Conservation (phyloP, 2,888 invertebrate genomes). For the Polymixis flavicincta region DNA sequence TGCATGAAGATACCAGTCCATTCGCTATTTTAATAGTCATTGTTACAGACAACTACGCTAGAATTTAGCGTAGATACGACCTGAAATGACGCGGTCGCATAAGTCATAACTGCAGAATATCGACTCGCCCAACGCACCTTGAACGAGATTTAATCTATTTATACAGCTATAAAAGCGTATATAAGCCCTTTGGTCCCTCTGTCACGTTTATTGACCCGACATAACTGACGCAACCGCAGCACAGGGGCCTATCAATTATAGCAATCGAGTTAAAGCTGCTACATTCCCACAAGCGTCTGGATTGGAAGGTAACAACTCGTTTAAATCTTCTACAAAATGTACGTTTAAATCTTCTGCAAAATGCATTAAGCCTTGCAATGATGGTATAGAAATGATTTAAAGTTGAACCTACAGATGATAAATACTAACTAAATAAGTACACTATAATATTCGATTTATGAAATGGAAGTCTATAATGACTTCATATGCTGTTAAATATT, state of each 20-base stretch:
- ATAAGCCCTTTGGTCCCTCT: constrained; percentile 32
- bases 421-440: not conserved
- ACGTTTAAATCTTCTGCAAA: constrained; percentile 9
- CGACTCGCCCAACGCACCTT: not conserved
- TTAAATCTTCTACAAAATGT: constrained; percentile 5
- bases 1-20: not conserved
- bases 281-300: constrained; percentile 6
- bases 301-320: constrained; percentile 19
- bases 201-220: constrained; percentile 39
- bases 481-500: constrained; percentile 23
- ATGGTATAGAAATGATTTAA: constrained; percentile 15
- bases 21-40: not conserved
- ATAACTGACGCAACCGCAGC: constrained; percentile 42
- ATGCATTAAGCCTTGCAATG: not conserved
- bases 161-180: constrained; percentile 29
- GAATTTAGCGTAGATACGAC: not conserved
- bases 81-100: not conserved
- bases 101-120: constrained; percentile 3
- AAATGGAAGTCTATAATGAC: constrained; percentile 25
- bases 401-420: not conserved
- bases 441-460: constrained; percentile 7
- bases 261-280: constrained; percentile 40
- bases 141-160: constrained; percentile 30
- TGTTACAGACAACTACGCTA: not conserved
- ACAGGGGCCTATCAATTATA: constrained; percentile 42